phyloP scores from a whole-genome alignment of 2,888 invertebrate species.

The Neoscelio sp. region DNA sequence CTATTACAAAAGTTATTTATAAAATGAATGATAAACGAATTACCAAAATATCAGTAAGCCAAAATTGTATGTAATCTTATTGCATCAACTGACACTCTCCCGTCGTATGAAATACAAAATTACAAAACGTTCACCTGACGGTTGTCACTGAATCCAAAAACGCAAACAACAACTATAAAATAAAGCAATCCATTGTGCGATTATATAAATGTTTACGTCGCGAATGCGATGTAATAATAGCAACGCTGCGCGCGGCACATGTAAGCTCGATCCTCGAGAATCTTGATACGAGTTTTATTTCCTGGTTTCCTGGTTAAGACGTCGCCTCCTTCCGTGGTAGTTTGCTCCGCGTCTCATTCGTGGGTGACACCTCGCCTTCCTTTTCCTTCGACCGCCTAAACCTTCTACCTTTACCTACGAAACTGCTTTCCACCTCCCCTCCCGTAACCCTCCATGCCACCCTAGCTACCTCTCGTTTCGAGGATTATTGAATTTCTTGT shows the following conservation, averaged over 20 bases:
- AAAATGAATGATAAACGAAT: too few species aligned
- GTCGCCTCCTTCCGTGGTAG: constrained; percentile 27
- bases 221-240: neutral
- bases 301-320: constrained; percentile 23
- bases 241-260: constrained; percentile 1
- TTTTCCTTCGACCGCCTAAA: constrained; percentile 2
- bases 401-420: constrained; percentile 53
- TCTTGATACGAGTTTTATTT: constrained; percentile 51
- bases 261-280: constrained; percentile 16
- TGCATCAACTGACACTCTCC: neutral
- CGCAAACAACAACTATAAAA: neutral
- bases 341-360: constrained; percentile 43
- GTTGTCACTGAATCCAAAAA: neutral
- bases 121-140: neutral
- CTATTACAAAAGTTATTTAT: too few species aligned
- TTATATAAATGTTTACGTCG: constrained; percentile 31
- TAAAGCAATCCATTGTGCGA: constrained; percentile 15
- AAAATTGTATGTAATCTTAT: too few species aligned
- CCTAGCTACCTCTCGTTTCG: constrained; percentile 70
- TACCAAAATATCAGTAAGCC: too few species aligned
- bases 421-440: constrained; percentile 40
- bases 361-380: constrained; percentile 30
- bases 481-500: constrained; percentile 82
- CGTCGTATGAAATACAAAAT: neutral
- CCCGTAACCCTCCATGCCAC: constrained; percentile 13